Percentiles rank a stretch among this genome's conserved stretches.
phyloP scores from a whole-genome alignment of 2,797 vertebrate species.

The Muscicapa comitata region DNA sequence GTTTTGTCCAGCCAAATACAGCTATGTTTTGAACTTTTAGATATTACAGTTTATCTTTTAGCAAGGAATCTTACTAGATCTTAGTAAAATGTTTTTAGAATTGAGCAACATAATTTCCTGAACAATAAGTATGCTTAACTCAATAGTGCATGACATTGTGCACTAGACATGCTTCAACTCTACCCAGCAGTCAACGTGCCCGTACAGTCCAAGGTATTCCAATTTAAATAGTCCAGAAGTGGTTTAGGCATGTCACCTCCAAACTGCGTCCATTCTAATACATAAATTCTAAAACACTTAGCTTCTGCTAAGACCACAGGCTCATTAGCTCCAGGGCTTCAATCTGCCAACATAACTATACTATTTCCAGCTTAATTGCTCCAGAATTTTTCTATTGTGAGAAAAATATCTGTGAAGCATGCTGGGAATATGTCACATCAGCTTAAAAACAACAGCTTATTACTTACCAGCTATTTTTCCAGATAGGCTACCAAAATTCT shows the following conservation, averaged over 20 bases:
- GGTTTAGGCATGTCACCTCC: background rate
- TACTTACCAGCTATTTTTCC: background rate
- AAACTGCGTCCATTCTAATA: background rate
- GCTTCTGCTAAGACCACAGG: background rate
- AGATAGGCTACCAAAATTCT: background rate
- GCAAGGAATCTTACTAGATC: background rate
- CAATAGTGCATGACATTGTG: background rate
- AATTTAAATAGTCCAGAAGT: background rate
- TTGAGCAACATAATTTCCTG: background rate
- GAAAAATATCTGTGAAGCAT: background rate
- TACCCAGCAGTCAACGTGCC: background rate
- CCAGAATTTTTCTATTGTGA: background rate
- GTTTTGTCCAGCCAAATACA: background rate
- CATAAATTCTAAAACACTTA: background rate
- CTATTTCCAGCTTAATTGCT: background rate
- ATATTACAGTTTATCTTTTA: background rate
- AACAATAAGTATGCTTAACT: background rate
- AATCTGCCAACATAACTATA: background rate
- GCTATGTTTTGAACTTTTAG: background rate
- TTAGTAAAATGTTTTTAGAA: background rate
- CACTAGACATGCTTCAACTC: background rate
- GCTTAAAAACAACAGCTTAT: background rate
- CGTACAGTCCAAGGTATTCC: fast-evolving
- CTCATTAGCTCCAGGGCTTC: background rate
- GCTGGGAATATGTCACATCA: background rate